A percentile compares a stretch with the other conserved stretches of the same genome.
phyloP scores from a whole-genome alignment of 2,888 invertebrate genomes.

The Mongoloraphidia duomilia region DNA sequence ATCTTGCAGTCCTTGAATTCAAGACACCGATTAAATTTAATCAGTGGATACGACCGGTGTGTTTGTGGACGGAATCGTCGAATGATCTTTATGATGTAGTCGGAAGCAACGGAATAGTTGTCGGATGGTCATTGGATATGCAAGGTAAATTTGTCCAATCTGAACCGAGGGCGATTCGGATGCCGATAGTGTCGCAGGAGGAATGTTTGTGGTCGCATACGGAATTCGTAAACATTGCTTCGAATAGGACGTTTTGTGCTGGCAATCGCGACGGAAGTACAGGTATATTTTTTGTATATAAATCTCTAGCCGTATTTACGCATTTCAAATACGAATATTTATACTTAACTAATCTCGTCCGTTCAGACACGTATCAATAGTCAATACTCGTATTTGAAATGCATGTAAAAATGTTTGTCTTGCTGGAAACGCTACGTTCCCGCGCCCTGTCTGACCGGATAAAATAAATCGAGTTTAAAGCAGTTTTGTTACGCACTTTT shows the following conservation, averaged over 20 bases:
- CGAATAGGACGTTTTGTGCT: conserved; percentile 15
- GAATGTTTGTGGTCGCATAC: not conserved
- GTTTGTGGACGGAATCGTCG: not conserved
- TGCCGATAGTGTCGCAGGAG: conserved; percentile 4
- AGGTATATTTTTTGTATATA: no score
- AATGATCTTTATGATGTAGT: not conserved
- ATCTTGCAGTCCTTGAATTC: conserved; percentile 2
- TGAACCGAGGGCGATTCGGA: not conserved
- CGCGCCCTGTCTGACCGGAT: no score
- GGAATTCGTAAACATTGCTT: not conserved
- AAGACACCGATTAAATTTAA: conserved; percentile 1
- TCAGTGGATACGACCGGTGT: conserved; percentile 1
- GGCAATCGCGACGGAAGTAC: not conserved
- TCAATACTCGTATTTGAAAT: no score
- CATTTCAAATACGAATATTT: no score
- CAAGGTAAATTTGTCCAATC: not conserved
- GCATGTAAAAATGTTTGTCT: no score
- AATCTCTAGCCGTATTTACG: no score
- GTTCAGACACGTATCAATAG: no score
- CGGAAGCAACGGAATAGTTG: not conserved
- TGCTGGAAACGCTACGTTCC: no score
- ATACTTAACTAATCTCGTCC: no score
- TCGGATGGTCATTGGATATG: conserved; percentile 1
- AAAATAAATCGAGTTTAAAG: no score
- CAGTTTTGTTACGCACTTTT: no score